Base-by-base conservation (phyloP, 2,113 vertebrate species). In the Smithornis capensis region DNA sequence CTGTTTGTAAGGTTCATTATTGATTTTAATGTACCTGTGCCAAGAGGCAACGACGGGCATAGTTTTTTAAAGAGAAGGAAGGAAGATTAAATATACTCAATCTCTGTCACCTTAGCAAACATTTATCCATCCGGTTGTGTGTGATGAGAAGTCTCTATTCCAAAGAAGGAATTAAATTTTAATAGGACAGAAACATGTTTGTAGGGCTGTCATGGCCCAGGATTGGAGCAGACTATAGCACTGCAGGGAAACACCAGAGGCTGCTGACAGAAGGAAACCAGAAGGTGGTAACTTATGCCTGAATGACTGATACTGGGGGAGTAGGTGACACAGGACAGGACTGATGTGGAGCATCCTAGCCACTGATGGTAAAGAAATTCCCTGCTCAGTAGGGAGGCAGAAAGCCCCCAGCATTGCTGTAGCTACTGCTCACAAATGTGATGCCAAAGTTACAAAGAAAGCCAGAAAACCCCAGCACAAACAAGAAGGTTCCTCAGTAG, bases 81-180 rank as follows among this genome's bases (percentile, higher is more conserved):
- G 70, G 88, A 84, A 94, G 86, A 96, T 96, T 96, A 96, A 96
- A 96, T 92, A 95, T 69, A 94, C 90, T 95, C 90, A 89, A 37
- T 96, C 95, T 77, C 93, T 95, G 95, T 95, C 92, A 94, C 83
- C 90, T 93, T 86, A 90, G 90, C 92, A 96, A 96, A 97, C 95
- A 93, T 95, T 96, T 95, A 92, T 96, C 93, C 92, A 49, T 90
- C 79, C 25, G 0, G 86, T 84, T 94, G 69, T 37, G n/a, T 95
- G 90, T 52, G 65, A 94, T 78, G 85, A 90, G 90, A 78, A 92
- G 76, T 87, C 88, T 94, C 80, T 92, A 90, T 92, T 95, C 83
- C 80, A 89, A 82, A 79, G 88, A 83, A 57, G 65, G 90, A 94
- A 95, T 96, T 94, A 93, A 91, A 96, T 92, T 94, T 96, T 94